Percentiles rank a stretch among this genome's conserved stretches.
Evolutionary conservation across 2,888 invertebrate species (phyloP).

Genomic region (Dysmachus trigonus): DNA sequence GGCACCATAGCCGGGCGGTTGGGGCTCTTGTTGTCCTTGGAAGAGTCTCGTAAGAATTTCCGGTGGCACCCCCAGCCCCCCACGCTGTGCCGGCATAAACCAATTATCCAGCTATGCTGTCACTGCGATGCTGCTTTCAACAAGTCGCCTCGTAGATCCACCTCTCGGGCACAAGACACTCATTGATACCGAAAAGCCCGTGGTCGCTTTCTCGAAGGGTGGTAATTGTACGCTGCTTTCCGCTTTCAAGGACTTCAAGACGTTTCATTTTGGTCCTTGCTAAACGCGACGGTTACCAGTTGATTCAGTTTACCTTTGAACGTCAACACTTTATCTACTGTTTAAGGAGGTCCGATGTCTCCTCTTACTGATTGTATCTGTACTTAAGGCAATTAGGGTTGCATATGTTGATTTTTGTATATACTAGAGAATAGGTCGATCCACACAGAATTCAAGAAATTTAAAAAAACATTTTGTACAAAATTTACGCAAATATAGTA

Average conservation of each 20-base stretch:
- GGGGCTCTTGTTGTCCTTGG: not conserved
- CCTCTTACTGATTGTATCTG: not conserved
- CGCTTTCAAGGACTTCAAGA: not conserved
- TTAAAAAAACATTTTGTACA: not conserved
- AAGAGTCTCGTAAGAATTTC: not conserved
- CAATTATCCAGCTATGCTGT: not conserved
- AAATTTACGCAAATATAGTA: no score
- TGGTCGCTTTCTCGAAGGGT: not conserved
- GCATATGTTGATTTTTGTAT: not conserved
- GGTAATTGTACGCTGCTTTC: not conserved
- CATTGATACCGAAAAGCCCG: not conserved
- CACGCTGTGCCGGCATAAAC: not conserved
- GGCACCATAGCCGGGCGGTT: not conserved
- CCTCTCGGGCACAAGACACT: not conserved
- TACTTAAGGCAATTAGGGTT: not conserved
- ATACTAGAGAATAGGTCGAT: not conserved
- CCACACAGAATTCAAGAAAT: not conserved
- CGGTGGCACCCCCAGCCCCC: not conserved
- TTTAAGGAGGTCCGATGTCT: not conserved
- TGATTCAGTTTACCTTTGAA: not conserved
- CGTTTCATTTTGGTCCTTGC: not conserved
- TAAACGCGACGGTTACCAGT: not conserved
- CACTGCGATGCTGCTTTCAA: constrained; percentile 8
- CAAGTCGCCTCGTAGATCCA: not conserved
- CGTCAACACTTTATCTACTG: not conserved